These are phyloP conservation scores for Drosophila maculinotata DNA, from an alignment of 2,888 invertebrate genomes.

Conservation along the genomic window DNA sequence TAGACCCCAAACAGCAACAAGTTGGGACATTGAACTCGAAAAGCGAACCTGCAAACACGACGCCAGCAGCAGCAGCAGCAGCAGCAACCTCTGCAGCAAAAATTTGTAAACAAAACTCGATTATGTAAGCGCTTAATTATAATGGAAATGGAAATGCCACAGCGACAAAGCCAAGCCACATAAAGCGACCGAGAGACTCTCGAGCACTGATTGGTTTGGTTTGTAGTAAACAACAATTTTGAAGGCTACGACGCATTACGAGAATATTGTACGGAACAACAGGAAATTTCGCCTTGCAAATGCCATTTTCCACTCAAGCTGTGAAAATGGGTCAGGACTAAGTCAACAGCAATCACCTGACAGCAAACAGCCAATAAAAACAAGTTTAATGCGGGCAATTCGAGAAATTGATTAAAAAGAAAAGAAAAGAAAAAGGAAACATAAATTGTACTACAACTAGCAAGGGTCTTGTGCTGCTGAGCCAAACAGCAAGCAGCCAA, in stretches of 20 bases:
- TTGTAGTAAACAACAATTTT: conserved; percentile 25
- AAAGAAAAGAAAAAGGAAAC: conserved; percentile 57
- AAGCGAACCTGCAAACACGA: conserved; percentile 62
- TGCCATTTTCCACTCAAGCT: conserved; percentile 4
- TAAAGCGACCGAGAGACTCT: conserved; percentile 21
- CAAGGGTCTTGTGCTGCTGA: conserved; percentile 39
- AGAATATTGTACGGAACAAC: conserved; percentile 27
- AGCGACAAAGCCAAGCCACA: conserved; percentile 52
- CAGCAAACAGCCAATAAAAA: conserved; percentile 14
- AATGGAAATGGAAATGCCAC: conserved; percentile 77
- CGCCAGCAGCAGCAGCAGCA: conserved; percentile 26
- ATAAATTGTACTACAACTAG: conserved; percentile 42
- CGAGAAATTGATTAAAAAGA: conserved; percentile 28
- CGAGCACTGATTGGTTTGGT: conserved; percentile 28
- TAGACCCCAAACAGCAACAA: conserved; percentile 36
- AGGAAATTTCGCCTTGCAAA: conserved; percentile 36
- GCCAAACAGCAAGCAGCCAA: conserved; percentile 7
- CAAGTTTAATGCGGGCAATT: conserved; percentile 12
- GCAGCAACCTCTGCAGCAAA: conserved; percentile 33
- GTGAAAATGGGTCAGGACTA: conserved; percentile 58
- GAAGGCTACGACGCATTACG: conserved; percentile 35
- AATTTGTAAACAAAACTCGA: conserved; percentile 76
- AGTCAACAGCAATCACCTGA: conserved; percentile 15
- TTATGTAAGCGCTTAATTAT: conserved; percentile 78
- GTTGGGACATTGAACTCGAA: conserved; percentile 80